These are phyloP conservation scores for Cryptotis parvus DNA, from an alignment of 2,113 vertebrate genomes.

Conservation along the genomic window DNA sequence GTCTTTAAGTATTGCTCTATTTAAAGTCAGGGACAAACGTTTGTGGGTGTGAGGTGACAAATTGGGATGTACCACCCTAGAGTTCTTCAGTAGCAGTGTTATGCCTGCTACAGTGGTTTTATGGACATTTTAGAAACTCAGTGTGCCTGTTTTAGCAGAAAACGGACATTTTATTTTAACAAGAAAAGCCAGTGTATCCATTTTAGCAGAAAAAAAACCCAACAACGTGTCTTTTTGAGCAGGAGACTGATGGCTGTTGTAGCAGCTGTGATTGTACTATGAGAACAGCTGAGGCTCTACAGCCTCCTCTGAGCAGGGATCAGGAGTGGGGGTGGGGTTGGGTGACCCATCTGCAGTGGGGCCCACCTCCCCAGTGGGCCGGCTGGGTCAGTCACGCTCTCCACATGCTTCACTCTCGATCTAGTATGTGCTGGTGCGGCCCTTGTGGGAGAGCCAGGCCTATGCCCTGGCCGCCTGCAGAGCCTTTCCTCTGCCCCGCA, in stretches of 20 bases:
- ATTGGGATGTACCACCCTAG: not conserved
- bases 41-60: not conserved
- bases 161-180: not conserved
- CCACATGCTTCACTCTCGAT: too few relatives aligned
- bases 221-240: too few relatives aligned
- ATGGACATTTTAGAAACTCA: not conserved
- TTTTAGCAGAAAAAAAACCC: too few relatives aligned
- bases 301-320: not conserved
- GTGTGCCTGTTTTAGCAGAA: not conserved
- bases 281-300: not conserved
- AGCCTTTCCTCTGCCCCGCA: too few relatives aligned
- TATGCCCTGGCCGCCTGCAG: too few relatives aligned
- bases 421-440: too few relatives aligned
- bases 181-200: not conserved
- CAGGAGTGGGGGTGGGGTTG: too few relatives aligned
- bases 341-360: too few relatives aligned
- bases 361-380: too few relatives aligned
- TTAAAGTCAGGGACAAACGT: not conserved
- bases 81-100: not conserved
- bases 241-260: not conserved
- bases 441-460: too few relatives aligned
- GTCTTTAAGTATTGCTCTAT: not conserved
- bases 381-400: too few relatives aligned
- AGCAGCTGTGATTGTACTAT: not conserved
- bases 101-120: not conserved